Percentiles rank a stretch among this genome's conserved stretches.
Evolutionary conservation across 2,888 invertebrate genomes (phyloP).

Genomic region (Drosophila villosipedis): DNA sequence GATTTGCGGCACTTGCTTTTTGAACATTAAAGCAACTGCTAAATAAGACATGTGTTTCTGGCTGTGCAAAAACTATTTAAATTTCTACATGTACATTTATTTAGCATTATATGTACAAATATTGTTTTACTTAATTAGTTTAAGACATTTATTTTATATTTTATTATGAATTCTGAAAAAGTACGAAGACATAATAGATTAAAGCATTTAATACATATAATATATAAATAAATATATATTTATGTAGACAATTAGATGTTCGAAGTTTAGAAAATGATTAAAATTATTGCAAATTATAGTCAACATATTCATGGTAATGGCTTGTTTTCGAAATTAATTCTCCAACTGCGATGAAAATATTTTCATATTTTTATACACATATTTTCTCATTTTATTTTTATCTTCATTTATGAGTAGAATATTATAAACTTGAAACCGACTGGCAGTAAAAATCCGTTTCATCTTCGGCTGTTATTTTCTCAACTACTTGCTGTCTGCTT

Average conservation of each 20-base stretch:
- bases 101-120: neutral
- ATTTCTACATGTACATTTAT: neutral
- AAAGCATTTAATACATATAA: no score
- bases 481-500: no score
- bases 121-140: slow-evolving; percentile 38
- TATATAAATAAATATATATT: no score
- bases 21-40: slow-evolving; percentile 19
- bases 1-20: slow-evolving; percentile 12
- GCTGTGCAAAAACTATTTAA: neutral
- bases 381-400: neutral
- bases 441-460: neutral
- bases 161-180: neutral
- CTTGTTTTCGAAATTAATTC: neutral
- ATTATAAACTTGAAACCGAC: neutral
- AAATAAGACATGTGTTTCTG: slow-evolving; percentile 26
- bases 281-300: neutral
- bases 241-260: neutral
- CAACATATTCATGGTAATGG: neutral
- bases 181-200: neutral
- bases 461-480: neutral
- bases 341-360: neutral
- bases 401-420: neutral
- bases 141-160: slow-evolving; percentile 1
- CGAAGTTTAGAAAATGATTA: neutral
- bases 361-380: neutral